These are phyloP conservation scores for Leucophenga maculata DNA, from an alignment of 2,888 invertebrate genomes.

Conservation along the genomic window DNA sequence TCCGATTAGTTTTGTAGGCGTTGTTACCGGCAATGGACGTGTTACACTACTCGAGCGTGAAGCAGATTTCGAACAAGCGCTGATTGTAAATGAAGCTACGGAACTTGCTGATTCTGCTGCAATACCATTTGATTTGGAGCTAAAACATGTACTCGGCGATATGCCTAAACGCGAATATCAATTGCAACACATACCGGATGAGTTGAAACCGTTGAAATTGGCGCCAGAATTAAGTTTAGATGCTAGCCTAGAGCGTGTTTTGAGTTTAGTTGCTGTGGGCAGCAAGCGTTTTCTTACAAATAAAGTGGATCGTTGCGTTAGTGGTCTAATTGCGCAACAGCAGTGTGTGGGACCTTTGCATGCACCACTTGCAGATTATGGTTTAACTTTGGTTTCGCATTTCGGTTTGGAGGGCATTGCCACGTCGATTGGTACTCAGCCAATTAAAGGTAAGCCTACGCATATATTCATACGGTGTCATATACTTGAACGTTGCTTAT, in stretches of 20 bases:
- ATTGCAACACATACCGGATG: constrained; percentile 63
- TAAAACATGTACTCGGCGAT: constrained; percentile 88
- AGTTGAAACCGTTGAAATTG: constrained; percentile 69
- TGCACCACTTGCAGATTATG: constrained; percentile 95
- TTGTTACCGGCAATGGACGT: constrained; percentile 89
- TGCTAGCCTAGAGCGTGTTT: constrained; percentile 76
- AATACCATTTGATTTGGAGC: constrained; percentile 89
- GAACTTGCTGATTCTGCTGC: constrained; percentile 72
- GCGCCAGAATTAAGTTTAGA: constrained; percentile 63
- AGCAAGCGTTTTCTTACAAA: constrained; percentile 96
- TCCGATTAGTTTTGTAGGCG: constrained; percentile 92
- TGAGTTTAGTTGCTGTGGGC: constrained; percentile 91
- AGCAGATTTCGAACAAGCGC: constrained; percentile 71
- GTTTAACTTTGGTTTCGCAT: constrained; percentile 89
- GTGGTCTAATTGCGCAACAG: constrained; percentile 95
- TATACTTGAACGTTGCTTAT: neutral
- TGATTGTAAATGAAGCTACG: constrained; percentile 47
- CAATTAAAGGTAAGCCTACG: constrained; percentile 80
- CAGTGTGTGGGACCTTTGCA: constrained; percentile 98
- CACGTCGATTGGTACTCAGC: constrained; percentile 97
- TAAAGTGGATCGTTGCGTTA: constrained; percentile 96
- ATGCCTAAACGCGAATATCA: constrained; percentile 84
- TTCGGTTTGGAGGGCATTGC: constrained; percentile 89
- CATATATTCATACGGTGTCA: neutral
- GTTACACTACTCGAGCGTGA: constrained; percentile 79